Evolutionary conservation across 2,113 vertebrate genomes (phyloP).

Genomic region (Excalfactoria chinensis): DNA sequence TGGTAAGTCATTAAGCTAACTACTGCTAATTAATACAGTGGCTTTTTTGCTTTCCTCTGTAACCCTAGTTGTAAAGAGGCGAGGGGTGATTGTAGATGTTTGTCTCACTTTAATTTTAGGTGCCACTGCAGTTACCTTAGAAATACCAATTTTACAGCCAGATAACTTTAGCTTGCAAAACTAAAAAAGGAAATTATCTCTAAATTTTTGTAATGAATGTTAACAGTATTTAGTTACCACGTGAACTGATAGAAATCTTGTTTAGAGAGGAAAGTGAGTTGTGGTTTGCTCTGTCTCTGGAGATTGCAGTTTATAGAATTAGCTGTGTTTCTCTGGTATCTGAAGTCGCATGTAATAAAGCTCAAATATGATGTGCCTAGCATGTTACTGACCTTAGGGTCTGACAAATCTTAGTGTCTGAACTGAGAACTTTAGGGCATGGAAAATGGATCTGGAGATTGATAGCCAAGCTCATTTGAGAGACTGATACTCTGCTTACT

Average conservation of each 20-base stretch:
- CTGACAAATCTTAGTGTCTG: background rate
- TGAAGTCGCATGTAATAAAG: background rate
- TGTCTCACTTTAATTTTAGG: background rate
- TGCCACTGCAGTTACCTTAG: background rate
- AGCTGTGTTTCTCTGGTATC: background rate
- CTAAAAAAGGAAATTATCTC: background rate
- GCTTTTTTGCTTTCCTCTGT: background rate
- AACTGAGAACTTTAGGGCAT: background rate
- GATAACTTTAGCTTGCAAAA: background rate
- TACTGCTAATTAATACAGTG: background rate
- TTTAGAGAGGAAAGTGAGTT: background rate
- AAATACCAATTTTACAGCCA: background rate
- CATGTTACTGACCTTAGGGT: background rate
- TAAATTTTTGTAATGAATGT: background rate
- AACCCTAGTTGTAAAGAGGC: background rate
- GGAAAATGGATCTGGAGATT: background rate
- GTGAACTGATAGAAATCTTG: background rate
- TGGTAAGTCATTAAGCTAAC: background rate
- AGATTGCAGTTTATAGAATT: background rate
- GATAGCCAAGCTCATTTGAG: background rate
- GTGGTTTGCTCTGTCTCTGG: background rate
- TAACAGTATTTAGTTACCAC: background rate
- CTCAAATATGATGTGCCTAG: background rate
- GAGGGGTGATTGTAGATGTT: accelerated
- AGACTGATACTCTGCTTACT: background rate